These are phyloP conservation scores for Eulemur rufifrons DNA, from an alignment of 2,113 vertebrate genomes.

Conservation along the genomic window DNA sequence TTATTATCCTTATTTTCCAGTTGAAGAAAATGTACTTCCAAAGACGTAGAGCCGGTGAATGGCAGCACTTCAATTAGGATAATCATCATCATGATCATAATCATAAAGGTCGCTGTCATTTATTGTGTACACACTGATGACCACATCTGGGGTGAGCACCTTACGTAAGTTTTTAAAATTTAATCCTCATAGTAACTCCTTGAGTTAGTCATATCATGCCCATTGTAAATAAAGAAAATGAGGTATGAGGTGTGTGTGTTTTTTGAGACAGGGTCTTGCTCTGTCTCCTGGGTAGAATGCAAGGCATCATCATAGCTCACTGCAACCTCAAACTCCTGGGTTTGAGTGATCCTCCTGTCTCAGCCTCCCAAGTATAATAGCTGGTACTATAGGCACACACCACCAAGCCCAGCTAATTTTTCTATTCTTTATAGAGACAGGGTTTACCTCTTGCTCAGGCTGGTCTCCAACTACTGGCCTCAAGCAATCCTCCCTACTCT, in stretches of 20 bases:
- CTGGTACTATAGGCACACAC: too few species aligned
- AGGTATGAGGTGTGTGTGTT: not conserved
- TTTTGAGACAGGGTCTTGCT: too few species aligned
- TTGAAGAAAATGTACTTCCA: not conserved
- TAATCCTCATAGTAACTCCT: not conserved
- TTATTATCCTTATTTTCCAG: not conserved
- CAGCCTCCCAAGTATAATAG: too few species aligned
- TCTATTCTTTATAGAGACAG: too few species aligned
- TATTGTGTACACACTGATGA: not conserved
- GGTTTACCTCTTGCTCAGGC: too few species aligned
- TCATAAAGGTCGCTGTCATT: not conserved
- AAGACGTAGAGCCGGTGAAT: not conserved
- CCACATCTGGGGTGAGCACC: not conserved
- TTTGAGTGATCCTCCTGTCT: too few species aligned
- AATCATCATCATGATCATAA: not conserved
- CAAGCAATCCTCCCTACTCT: too few species aligned
- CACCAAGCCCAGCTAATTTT: too few species aligned
- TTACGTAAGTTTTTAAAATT: not conserved
- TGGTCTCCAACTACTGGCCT: too few species aligned
- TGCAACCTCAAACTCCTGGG: too few species aligned
- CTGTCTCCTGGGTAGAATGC: too few species aligned
- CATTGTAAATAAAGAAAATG: not conserved
- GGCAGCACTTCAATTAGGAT: not conserved
- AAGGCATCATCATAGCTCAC: too few species aligned
- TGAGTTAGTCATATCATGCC: not conserved